A percentile compares a stretch with the other conserved stretches of the same genome.
Conservation (phyloP, 2,113 vertebrate species). For the Spea multiplicata region DNA sequence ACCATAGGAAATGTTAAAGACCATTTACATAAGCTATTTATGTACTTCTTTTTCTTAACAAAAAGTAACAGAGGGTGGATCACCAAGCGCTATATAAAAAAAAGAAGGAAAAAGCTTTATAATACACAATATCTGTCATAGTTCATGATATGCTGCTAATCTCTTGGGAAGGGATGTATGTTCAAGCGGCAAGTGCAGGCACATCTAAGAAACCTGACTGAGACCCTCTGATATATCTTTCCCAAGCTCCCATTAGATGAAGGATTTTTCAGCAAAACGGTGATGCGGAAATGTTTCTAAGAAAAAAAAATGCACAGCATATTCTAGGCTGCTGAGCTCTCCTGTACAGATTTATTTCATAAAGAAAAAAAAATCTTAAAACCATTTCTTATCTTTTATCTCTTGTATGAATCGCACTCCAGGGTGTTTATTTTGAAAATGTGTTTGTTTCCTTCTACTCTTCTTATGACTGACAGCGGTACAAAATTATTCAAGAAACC, state of each 20-base stretch:
- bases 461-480: slow-evolving; percentile 46
- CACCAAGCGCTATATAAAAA: slow-evolving; percentile 51
- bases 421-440: slow-evolving; percentile 49
- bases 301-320: slow-evolving; percentile 45
- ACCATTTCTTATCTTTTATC: slow-evolving; percentile 44
- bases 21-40: slow-evolving; percentile 47
- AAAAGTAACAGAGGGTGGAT: slow-evolving; percentile 46
- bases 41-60: slow-evolving; percentile 49
- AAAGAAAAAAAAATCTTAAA: slow-evolving; percentile 33
- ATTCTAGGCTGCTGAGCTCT: slow-evolving; percentile 47
- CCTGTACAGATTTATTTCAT: slow-evolving; percentile 51
- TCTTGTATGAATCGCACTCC: slow-evolving; percentile 43
- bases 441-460: slow-evolving; percentile 35
- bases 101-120: slow-evolving; percentile 49
- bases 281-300: slow-evolving; percentile 35
- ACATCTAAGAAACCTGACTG: slow-evolving; percentile 53
- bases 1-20: slow-evolving; percentile 48
- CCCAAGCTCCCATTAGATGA: slow-evolving; percentile 58
- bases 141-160: slow-evolving; percentile 57
- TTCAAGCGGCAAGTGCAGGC: slow-evolving; percentile 52
- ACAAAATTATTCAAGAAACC: slow-evolving; percentile 35
- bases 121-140: slow-evolving; percentile 56
- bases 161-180: slow-evolving; percentile 51
- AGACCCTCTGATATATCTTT: slow-evolving; percentile 65
- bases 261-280: slow-evolving; percentile 53